phyloP scores from a whole-genome alignment of 2,113 vertebrate species.

The Notothenia coriiceps region DNA sequence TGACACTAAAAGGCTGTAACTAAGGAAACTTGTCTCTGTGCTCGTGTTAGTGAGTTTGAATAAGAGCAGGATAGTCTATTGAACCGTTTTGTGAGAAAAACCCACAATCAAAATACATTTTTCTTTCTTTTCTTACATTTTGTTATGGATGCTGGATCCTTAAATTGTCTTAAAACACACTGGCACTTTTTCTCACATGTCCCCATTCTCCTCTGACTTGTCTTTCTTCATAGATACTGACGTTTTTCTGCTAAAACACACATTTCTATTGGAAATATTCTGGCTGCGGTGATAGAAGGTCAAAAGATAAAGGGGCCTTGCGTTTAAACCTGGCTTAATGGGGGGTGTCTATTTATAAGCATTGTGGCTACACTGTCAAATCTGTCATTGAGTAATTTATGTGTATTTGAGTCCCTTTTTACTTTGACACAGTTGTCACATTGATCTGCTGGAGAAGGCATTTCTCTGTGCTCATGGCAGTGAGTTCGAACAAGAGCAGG shows the following conservation, averaged over 20 bases:
- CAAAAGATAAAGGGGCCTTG: neutral
- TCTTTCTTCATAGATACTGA: too few relatives aligned
- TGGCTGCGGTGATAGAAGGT: slow-evolving; percentile 3
- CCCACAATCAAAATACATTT: too few relatives aligned
- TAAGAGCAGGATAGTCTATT: too few relatives aligned
- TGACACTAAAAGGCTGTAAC: neutral
- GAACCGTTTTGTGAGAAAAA: too few relatives aligned
- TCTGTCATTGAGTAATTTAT: neutral
- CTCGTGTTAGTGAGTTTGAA: neutral
- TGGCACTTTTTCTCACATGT: too few relatives aligned
- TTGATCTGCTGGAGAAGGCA: neutral
- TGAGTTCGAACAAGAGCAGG: neutral
- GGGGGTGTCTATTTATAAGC: neutral
- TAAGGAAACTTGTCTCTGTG: neutral
- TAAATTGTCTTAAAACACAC: too few relatives aligned
- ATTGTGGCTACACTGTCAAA: neutral
- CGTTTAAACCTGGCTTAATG: neutral
- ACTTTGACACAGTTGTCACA: neutral
- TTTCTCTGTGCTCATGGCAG: neutral
- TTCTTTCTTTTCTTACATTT: too few relatives aligned
- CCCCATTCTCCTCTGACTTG: too few relatives aligned
- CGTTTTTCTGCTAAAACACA: too few relatives aligned
- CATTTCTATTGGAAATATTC: too few relatives aligned
- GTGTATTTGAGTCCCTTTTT: neutral
- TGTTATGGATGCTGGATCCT: too few relatives aligned